Evolutionary conservation across 2,888 invertebrate genomes (phyloP), one percentile per base, ranked within the genome.

Genomic region (Hydrotaea diabolus): DNA sequence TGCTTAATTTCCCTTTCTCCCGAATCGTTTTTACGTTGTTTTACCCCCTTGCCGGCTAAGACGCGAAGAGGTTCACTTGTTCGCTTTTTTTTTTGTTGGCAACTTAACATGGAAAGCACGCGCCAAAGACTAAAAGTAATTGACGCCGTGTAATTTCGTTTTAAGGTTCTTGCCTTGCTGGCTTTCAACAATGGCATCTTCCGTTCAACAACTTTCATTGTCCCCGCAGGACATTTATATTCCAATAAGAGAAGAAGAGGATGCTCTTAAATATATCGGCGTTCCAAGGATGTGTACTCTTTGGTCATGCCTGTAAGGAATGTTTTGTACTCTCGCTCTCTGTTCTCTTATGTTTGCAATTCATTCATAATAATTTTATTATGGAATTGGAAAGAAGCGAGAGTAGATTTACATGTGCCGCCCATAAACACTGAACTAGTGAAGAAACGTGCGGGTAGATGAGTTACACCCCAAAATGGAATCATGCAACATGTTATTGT

Each of bases 41-140:
- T n/a, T n/a, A n/a, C n/a, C n/a, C n/a, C n/a, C n/a, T n/a, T n/a
- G n/a, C n/a, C n/a, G n/a, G n/a, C n/a, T n/a, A n/a, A n/a, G n/a
- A n/a, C n/a, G n/a, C n/a, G n/a, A 39, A 39, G 31, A 31, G 3
- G 8, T 39, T 39, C 39, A 39, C 9, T 39, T 39, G 39, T 1
- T 39, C 13, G 31, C 9, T 39, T 39, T 8, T 39, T 39, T 39
- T 39, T 8, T 3, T 39, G 19, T 19, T 62, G 43, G 17, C 39
- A 62, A 39, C 59, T 53, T 79, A 74, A 57, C 76, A 73, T 66
- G 7, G 0, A 21, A 46, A 76, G 17, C 73, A 19, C 78, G 83
- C 81, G 73, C 79, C 72, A 81, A 73, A 49, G 62, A 83, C 82
- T 82, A 39, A 80, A 75, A 53, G 23, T 73, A 57, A 73, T 49